These are phyloP conservation scores for Trileptium ribeirensis DNA, from an alignment of 2,888 invertebrate species.

Conservation along the genomic window DNA sequence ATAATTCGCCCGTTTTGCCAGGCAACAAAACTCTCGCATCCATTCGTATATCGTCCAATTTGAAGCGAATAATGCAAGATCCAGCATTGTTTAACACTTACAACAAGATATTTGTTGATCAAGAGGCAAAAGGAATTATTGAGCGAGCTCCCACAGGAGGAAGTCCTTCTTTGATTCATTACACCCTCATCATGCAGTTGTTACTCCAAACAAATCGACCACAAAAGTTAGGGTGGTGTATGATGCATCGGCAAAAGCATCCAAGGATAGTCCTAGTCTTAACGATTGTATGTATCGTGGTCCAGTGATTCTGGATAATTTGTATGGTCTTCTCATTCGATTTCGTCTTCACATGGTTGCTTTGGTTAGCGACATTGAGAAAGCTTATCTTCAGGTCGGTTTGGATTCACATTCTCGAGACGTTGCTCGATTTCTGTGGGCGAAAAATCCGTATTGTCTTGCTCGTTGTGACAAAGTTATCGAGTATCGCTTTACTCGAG, in stretches of 20 bases:
- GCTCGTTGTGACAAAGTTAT: slow-evolving; percentile 28
- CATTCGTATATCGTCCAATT: not conserved
- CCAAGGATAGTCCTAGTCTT: slow-evolving; percentile 21
- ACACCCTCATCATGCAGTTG: slow-evolving; percentile 33
- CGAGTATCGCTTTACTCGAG: slow-evolving; percentile 30
- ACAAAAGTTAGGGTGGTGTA: slow-evolving; percentile 39
- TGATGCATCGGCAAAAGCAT: slow-evolving; percentile 33
- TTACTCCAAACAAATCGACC: slow-evolving; percentile 25
- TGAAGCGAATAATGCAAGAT: not conserved
- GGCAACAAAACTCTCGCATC: not conserved
- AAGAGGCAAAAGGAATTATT: slow-evolving; percentile 22
- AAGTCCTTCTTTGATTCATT: slow-evolving; percentile 17
- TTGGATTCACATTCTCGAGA: slow-evolving; percentile 30
- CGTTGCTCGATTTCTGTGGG: slow-evolving; percentile 2
- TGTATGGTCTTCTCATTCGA: slow-evolving; percentile 27
- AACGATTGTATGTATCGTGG: slow-evolving; percentile 36
- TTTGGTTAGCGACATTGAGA: slow-evolving; percentile 13
- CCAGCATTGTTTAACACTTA: slow-evolving; percentile 20
- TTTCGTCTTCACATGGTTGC: slow-evolving; percentile 28
- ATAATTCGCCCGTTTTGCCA: not conserved
- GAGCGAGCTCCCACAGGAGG: slow-evolving; percentile 9
- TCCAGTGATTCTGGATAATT: slow-evolving; percentile 25
- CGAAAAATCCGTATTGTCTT: not conserved
- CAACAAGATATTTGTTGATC: slow-evolving; percentile 18
- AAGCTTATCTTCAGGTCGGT: slow-evolving; percentile 32